phyloP scores from a whole-genome alignment of 1,140 invertebrate species.

The Reticulitermes speratus region DNA sequence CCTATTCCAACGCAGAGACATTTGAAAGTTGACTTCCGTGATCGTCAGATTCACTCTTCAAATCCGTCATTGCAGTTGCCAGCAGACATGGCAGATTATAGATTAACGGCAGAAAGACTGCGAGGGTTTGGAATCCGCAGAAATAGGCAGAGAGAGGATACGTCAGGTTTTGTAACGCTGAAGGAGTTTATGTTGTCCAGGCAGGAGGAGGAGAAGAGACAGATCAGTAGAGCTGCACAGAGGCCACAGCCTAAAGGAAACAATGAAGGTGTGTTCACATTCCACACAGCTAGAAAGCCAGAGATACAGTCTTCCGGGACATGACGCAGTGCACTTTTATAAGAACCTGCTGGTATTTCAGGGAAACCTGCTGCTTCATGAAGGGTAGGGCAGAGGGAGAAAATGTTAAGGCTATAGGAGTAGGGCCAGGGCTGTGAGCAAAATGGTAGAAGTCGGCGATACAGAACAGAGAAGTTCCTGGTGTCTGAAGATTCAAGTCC shows the following conservation, averaged over 20 bases:
- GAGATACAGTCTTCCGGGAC: background rate
- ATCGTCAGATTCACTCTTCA: slow-evolving; percentile 56
- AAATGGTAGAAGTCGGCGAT: too few relatives aligned
- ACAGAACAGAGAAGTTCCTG: too few relatives aligned
- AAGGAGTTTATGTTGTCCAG: slow-evolving; percentile 73
- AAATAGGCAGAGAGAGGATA: slow-evolving; percentile 41
- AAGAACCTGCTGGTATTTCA: too few relatives aligned
- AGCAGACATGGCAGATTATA: slow-evolving; percentile 44
- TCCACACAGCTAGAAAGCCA: background rate
- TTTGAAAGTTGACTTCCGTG: slow-evolving; percentile 3
- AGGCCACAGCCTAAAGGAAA: background rate
- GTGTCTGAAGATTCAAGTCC: too few relatives aligned
- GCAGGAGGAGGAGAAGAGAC: slow-evolving; percentile 64
- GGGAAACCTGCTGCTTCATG: too few relatives aligned
- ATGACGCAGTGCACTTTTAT: too few relatives aligned
- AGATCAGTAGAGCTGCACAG: background rate
- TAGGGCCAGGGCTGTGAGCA: too few relatives aligned
- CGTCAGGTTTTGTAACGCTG: slow-evolving; percentile 57
- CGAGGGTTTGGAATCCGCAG: slow-evolving; percentile 48
- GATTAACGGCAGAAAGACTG: slow-evolving; percentile 39
- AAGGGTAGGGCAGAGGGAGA: too few relatives aligned
- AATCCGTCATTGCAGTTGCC: slow-evolving; percentile 46
- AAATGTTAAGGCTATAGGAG: too few relatives aligned
- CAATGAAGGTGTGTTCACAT: slow-evolving; percentile 5
- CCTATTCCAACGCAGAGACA: background rate